Conservation (phyloP, 2,113 vertebrate species). For the Anarrhichthys ocellatus region DNA sequence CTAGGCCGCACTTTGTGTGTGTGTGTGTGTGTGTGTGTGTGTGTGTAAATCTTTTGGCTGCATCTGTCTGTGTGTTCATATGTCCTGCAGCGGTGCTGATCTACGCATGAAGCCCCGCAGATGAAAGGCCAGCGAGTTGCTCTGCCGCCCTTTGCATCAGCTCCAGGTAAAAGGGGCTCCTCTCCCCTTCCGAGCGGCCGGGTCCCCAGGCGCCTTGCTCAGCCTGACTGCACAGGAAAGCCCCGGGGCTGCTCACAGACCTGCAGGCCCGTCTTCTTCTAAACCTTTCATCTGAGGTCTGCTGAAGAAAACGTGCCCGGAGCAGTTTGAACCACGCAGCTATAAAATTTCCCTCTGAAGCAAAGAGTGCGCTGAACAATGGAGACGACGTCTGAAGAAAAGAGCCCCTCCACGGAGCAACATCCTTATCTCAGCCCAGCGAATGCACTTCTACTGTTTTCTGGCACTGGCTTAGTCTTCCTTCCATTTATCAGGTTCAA, state of each 20-base stretch:
- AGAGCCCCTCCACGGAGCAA: neutral
- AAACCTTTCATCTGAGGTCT: conserved; percentile 70
- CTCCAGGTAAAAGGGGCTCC: conserved; percentile 38
- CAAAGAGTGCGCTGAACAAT: conserved; percentile 25
- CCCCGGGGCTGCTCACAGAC: conserved; percentile 60
- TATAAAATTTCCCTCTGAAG: conserved; percentile 36
- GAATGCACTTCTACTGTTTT: conserved; percentile 6
- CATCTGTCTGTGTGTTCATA: conserved; percentile 40
- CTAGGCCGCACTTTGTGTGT: neutral
- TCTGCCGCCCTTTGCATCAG: conserved; percentile 39
- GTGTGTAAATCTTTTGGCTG: conserved; percentile 24
- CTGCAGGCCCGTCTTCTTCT: conserved; percentile 65
- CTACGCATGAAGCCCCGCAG: conserved; percentile 37
- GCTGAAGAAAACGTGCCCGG: conserved; percentile 40
- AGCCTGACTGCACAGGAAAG: conserved; percentile 67
- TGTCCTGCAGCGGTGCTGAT: conserved; percentile 34
- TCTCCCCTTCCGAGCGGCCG: conserved; percentile 23
- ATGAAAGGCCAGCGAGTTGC: conserved; percentile 42
- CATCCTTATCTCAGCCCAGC: conserved; percentile 22
- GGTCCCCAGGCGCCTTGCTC: conserved; percentile 59
- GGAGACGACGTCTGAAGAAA: conserved; percentile 23
- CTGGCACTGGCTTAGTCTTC: neutral
- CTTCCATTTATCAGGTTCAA: neutral
- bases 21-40: neutral
- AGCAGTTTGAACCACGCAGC: conserved; percentile 54